Evolutionary conservation across 92 coral and sea anemone genomes (phyloP), one percentile per base, ranked within the genome.

Genomic region (Palythoa caribaeorum): DNA sequence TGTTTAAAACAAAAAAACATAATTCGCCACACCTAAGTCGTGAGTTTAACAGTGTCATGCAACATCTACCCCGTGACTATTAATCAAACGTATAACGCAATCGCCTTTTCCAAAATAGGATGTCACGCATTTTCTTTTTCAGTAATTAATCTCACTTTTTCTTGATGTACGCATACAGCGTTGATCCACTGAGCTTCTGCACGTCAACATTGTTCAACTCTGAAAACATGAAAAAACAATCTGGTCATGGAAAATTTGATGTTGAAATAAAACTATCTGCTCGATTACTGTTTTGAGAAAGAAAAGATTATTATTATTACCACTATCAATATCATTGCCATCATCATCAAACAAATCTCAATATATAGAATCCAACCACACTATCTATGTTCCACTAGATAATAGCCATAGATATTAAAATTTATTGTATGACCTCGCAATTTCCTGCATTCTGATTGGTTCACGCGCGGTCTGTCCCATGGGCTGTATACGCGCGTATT

Each of bases 91-190:
- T 44, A 28, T 28, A 44, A 59, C 70, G 21, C 15, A 38, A 47
- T 73, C 12, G 39, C 38, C 50, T 44, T 35, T 63, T 1, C 5
- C 1, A 9, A 63, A 63, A 9, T 9, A 63, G n/a, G 28, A n/a
- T 74, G 78, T 36, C 79, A 50, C 36, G 79, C 62, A 17, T 28
- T 39, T 9, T 9, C 84, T 17, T 37, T 35, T 36, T 28, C 83
- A 55, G 39, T 4, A 73, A 1, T 73, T 17, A 48, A 21, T 65
- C 66, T 37, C 20, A 81, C 21, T 81, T 81, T 65, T 51, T 81
- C 86, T 81, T 81, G 76, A 81, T 68, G 28, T 81, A 81, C 4
- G 86, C 86, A 28, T 81, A 81, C 0, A 81, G 76, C 19, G 86
- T 81, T 6, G 86, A 81, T 68, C 86, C 86, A 13, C 50, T 81